Evolutionary conservation across 2,113 vertebrate species (phyloP).

Genomic region (Trichomycterus rosablanca): DNA sequence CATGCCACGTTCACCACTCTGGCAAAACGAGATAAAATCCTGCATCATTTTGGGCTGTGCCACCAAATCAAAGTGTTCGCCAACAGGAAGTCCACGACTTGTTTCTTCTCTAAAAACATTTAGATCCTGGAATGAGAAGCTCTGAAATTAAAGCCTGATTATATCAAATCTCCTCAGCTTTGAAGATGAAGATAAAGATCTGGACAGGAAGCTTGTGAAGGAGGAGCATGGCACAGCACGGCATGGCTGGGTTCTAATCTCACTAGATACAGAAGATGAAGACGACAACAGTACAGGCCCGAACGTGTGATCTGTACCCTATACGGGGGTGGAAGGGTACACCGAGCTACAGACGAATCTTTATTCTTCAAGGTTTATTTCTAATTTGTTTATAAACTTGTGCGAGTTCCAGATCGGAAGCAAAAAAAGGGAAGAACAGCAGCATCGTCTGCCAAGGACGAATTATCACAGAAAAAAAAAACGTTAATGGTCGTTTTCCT

Average conservation of each 20-base stretch:
- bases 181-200: slow-evolving; percentile 1
- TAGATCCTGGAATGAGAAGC: too few species aligned
- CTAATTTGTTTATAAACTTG: neutral
- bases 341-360: neutral
- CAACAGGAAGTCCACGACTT: too few species aligned
- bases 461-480: slow-evolving; percentile 29
- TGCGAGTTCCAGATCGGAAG: slow-evolving; percentile 10
- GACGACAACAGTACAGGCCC: too few species aligned
- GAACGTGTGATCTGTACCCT: too few species aligned
- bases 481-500: slow-evolving; percentile 29
- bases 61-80: too few species aligned
- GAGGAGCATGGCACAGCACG: neutral
- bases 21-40: too few species aligned
- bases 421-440: neutral
- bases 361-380: neutral
- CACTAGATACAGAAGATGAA: neutral
- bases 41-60: too few species aligned
- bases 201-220: neutral
- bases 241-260: slow-evolving; percentile 8
- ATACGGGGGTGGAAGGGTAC: too few species aligned
- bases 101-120: neutral
- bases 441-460: slow-evolving; percentile 6
- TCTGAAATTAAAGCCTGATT: too few species aligned
- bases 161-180: neutral
- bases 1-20: too few species aligned